Percentiles rank a stretch among this genome's conserved stretches.
Conservation (phyloP, 2,888 invertebrate species). For the Brachyptera risi region DNA sequence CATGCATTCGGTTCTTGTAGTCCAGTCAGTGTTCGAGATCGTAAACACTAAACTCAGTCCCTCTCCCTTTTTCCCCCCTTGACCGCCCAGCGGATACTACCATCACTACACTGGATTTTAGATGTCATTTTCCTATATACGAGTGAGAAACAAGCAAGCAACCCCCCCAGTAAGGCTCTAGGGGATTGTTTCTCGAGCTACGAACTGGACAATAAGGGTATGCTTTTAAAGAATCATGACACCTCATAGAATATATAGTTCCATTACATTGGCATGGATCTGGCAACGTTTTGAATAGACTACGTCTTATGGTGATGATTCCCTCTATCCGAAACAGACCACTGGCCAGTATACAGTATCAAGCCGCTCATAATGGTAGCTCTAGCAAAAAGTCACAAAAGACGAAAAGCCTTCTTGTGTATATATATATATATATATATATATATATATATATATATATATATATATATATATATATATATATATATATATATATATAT, state of each 20-base stretch:
- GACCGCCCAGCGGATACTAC: not conserved
- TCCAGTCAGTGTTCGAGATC: not conserved
- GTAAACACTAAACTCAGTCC: conserved; percentile 9
- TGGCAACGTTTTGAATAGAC: conserved; percentile 12
- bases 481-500: too few relatives aligned
- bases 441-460: not conserved
- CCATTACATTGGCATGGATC: not conserved
- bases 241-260: conserved; percentile 10
- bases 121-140: conserved; percentile 22
- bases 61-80: too few relatives aligned
- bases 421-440: not conserved
- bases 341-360: too few relatives aligned
- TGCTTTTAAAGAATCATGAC: conserved; percentile 19
- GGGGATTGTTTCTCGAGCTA: conserved; percentile 6
- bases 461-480: too few relatives aligned
- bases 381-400: not conserved
- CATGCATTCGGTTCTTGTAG: too few relatives aligned
- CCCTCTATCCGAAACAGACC: too few relatives aligned
- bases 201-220: conserved; percentile 6
- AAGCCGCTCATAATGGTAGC: not conserved
- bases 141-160: not conserved
- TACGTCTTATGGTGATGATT: too few relatives aligned
- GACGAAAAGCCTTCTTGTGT: not conserved
- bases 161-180: not conserved
- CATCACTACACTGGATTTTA: conserved; percentile 22